phyloP scores from a whole-genome alignment of 1,140 invertebrate species.

The Ips nitidus region DNA sequence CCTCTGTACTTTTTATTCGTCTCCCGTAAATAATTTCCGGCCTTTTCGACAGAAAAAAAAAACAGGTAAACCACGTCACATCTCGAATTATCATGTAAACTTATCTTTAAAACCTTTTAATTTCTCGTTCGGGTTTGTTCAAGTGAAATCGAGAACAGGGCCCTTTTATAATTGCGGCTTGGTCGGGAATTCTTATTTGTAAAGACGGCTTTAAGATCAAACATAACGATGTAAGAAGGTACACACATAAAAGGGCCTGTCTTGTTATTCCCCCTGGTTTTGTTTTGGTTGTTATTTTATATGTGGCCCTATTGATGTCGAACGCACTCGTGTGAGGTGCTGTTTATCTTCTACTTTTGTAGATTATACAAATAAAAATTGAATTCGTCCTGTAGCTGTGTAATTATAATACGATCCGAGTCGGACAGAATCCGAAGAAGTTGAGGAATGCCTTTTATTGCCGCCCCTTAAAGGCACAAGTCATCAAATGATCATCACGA shows the following conservation, averaged over 20 bases:
- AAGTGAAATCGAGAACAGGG: conserved; percentile 29
- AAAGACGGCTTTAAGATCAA: conserved; percentile 28
- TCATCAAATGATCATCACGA: conserved; percentile 37
- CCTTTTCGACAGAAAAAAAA: conserved; percentile 6
- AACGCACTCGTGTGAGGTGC: too few relatives aligned
- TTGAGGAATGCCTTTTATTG: conserved; percentile 33
- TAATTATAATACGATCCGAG: conserved; percentile 22
- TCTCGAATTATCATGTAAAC: conserved; percentile 31
- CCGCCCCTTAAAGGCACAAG: conserved; percentile 28
- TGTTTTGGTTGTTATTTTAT: background rate
- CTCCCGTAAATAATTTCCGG: background rate
- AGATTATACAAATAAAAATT: background rate
- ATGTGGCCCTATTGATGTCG: too few relatives aligned
- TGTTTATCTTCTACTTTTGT: too few relatives aligned
- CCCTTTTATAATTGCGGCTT: conserved; percentile 29
- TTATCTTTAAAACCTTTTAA: conserved; percentile 27
- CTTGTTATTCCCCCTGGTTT: conserved; percentile 3
- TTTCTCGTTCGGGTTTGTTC: conserved; percentile 32
- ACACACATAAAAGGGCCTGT: conserved; percentile 22
- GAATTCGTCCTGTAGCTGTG: background rate
- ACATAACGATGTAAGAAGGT: conserved; percentile 26
- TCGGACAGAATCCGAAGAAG: conserved; percentile 34
- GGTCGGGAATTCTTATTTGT: conserved; percentile 21
- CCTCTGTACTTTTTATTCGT: too few relatives aligned
- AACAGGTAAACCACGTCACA: background rate